Evolutionary conservation across 2,113 vertebrate species (phyloP), one percentile per base, ranked within the genome.

Genomic region (Ranitomeya imitator): DNA sequence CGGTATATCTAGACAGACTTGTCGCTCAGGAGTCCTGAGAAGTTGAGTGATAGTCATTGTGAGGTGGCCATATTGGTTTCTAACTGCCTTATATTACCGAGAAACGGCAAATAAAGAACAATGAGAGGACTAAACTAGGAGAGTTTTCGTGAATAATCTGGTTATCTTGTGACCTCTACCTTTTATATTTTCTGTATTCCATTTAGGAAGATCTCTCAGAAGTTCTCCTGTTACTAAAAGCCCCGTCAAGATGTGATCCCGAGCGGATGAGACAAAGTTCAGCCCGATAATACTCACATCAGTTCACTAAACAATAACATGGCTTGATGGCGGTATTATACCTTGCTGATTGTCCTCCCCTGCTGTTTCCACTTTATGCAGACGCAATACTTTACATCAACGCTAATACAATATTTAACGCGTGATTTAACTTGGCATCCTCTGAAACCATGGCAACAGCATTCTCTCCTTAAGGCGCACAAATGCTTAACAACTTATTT

Each of bases 361-460:
- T 86, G 85, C 85, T 86, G 74, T 65, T 78, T 79, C 76, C 37
- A 77, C 74, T 86, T 86, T 79, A 79, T 79, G 61, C 57, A 65
- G 12, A 26, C 37, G n/a, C 76, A 79, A 79, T 54, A 63, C 76
- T 65, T 63, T 86, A 67, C 60, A 52, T 86, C 74, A 23, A 86
- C 76, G 45, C 76, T 86, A 79, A 86, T 86, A 59, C 60, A 86
- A 86, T 86, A 86, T 86, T 86, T 86, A 86, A 79, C n/a, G 85
- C 85, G n/a, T 86, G 76, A 79, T 86, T 86, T 79, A 86, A 86
- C 85, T 78, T 57, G 10, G 59, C 76, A 67, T 79, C 37, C 76
- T 79, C 16, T 15, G 59, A 79, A 79, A 67, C 85, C 37, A 65
- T 79, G 21, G 71, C 76, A 86, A 65, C 85, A 14, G 71, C 85